Conservation (phyloP, 2,888 invertebrate genomes). For the Cryptocheilus praepositus region DNA sequence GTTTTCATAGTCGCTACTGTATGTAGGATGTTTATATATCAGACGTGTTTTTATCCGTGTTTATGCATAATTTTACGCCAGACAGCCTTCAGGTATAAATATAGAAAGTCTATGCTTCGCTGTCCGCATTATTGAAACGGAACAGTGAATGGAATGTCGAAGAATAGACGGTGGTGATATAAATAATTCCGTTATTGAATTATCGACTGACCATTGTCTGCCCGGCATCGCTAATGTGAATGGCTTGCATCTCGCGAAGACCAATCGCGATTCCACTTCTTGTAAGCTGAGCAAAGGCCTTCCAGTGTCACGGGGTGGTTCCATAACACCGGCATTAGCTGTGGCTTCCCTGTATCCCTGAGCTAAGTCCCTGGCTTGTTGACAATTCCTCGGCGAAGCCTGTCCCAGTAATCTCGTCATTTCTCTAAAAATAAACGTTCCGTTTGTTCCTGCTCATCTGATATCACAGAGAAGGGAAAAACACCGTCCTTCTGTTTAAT, state of each 20-base stretch:
- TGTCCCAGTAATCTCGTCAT: constrained; percentile 71
- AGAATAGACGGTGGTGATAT: no score
- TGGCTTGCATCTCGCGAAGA: constrained; percentile 94
- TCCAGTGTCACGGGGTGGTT: constrained; percentile 86
- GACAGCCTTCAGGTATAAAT: no score
- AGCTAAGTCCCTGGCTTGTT: constrained; percentile 66
- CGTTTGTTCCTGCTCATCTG: no score
- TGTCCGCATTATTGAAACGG: no score
- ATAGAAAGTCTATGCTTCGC: no score
- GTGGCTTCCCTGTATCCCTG: constrained; percentile 86
- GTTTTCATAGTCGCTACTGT: no score
- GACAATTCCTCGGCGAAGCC: constrained; percentile 69
- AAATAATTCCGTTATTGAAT: no score
- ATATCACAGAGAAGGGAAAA: no score
- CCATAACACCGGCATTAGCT: constrained; percentile 89
- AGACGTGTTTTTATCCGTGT: no score
- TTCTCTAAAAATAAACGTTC: constrained; percentile 58
- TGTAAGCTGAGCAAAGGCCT: constrained; percentile 87
- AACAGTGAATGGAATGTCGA: no score
- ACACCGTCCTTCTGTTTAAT: no score
- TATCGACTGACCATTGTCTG: constrained; percentile 82
- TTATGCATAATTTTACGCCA: no score
- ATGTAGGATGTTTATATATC: not conserved
- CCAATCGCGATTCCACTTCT: constrained; percentile 90
- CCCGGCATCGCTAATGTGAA: constrained; percentile 89